Conservation (phyloP, 2,113 vertebrate genomes). For the Crotalus viridis region DNA sequence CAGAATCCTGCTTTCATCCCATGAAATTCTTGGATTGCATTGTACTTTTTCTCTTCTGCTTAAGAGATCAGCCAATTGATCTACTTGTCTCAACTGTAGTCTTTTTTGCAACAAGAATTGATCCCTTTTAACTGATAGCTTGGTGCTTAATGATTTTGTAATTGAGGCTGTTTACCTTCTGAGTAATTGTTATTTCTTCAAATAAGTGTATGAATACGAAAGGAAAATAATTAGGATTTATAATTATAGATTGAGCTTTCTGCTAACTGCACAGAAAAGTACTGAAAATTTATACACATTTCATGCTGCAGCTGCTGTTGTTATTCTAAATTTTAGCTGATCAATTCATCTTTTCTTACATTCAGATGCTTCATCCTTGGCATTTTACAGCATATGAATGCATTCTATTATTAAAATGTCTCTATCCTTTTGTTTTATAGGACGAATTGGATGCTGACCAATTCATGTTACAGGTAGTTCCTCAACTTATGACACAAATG, state of each 20-base stretch:
- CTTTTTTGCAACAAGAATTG: conserved; percentile 18
- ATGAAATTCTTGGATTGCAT: not conserved
- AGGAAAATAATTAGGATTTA: conserved; percentile 27
- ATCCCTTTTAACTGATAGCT: conserved; percentile 25
- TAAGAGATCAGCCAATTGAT: conserved; percentile 1
- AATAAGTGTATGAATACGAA: conserved; percentile 9
- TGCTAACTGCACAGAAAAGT: not conserved
- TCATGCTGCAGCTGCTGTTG: not conserved
- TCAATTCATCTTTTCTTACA: not conserved
- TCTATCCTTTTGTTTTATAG: not conserved
- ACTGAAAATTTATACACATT: not conserved
- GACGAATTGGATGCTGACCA: not conserved
- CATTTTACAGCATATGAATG: not conserved
- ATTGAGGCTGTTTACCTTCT: conserved; percentile 29
- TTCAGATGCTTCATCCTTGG: not conserved
- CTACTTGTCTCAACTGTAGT: not conserved
- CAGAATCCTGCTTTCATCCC: not conserved
- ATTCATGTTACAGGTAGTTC: not conserved
- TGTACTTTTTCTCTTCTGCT: not conserved
- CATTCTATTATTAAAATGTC: not conserved
- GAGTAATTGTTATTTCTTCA: conserved; percentile 31
- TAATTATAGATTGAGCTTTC: not conserved
- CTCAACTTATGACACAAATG: not conserved
- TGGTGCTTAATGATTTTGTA: conserved; percentile 26
- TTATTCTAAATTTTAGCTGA: not conserved